Evolutionary conservation across 2,113 vertebrate genomes (phyloP).

Genomic region (Corythaeola cristata): DNA sequence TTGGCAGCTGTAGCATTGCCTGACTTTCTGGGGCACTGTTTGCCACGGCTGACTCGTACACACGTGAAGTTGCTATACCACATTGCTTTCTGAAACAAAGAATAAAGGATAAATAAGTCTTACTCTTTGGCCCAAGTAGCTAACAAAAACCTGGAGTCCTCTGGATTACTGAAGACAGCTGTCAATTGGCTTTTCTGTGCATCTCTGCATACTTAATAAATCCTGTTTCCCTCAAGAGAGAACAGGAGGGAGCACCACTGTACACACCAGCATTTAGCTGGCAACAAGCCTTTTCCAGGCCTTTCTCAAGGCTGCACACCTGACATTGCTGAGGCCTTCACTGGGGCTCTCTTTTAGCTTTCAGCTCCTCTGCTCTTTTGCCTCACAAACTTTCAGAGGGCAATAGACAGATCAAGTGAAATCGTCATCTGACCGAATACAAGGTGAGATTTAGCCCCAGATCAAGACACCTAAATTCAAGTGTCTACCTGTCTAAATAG

Average conservation of each 20-base stretch:
- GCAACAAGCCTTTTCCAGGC: not conserved
- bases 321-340: not conserved
- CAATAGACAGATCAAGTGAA: not conserved
- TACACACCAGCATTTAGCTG: not conserved
- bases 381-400: not conserved
- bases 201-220: not conserved
- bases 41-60: not conserved
- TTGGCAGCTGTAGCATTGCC: not conserved
- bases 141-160: not conserved
- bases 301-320: not conserved
- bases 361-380: not conserved
- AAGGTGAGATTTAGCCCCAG: not conserved
- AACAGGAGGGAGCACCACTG: not conserved
- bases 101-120: not conserved
- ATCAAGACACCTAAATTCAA: not conserved
- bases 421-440: not conserved
- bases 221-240: not conserved
- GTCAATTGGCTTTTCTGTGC: not conserved
- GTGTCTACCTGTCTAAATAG: not conserved
- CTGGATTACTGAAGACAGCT: not conserved
- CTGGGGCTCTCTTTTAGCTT: not conserved
- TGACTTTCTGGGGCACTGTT: not conserved
- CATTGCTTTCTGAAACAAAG: not conserved
- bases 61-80: fast-evolving
- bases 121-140: not conserved